Base-by-base conservation (phyloP, 2,113 vertebrate genomes). In the Chlorodrepanis virens region DNA sequence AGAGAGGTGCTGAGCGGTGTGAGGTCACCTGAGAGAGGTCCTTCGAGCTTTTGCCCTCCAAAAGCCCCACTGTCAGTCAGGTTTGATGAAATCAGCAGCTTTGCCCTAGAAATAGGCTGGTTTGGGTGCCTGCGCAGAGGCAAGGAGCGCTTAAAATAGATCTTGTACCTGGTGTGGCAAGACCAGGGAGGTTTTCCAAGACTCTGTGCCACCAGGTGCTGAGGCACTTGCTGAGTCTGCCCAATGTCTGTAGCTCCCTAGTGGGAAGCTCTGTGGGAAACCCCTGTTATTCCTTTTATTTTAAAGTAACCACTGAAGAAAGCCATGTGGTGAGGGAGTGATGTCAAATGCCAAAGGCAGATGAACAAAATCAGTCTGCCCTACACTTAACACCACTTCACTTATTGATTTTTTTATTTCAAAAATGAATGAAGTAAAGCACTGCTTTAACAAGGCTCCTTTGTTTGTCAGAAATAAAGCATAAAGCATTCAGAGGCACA, bases 381-480 rank as follows among this genome's bases (percentile, higher is more conserved):
- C 52, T 90, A n/a, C 7, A 11, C 40, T 28, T 64, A 45, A 79
- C 59, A 83, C 24, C 21, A 18, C 23, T 59, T 67, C 27, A 44
- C 16, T 86, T 67, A 63, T 25, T 63, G 85, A 61, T 31, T 59
- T 93, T 93, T 89, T 91, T 70, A 86, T 69, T 83, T 95, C 11
- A 74, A 68, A 93, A 79, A 59, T 78, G 27, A 69, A 50, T 77
- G 29, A 88, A 93, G 50, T 39, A 93, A 91, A 81, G 33, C 52
- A 52, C 33, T 56, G 35, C 28, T 95, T 94, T 92, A 93, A 83
- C 75, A 93, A 74, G 28, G 39, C 13, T 78, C 47, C 64, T 86
- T 70, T 37, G 33, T 64, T 89, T 79, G 18, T 80, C 67, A 86
- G 91, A 70, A 90, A 87, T 69, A 91, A 87, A 96, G 53, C 33